Evolutionary conservation across 2,888 invertebrate species (phyloP).

Genomic region (Xanthorhoe spadicearia): DNA sequence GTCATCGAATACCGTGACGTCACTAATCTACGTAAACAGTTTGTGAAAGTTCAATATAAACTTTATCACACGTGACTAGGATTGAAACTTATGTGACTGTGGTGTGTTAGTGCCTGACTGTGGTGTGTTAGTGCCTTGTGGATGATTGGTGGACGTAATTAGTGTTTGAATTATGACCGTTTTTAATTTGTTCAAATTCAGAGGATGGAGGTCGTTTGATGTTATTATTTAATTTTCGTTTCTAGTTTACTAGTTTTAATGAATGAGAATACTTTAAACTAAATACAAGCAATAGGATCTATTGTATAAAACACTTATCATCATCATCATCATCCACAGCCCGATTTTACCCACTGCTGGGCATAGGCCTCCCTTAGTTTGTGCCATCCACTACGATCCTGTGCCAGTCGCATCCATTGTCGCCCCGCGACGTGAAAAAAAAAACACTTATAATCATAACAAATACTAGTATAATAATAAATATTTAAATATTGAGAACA

Average conservation of each 20-base stretch:
- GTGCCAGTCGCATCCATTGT: no score
- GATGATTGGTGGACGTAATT: slow-evolving; percentile 44
- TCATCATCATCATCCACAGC: no score
- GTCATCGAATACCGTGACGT: slow-evolving; percentile 44
- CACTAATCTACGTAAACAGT: slow-evolving; percentile 29
- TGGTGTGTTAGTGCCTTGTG: slow-evolving; percentile 41
- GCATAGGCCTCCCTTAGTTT: no score
- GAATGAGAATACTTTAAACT: background rate
- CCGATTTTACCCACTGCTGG: no score
- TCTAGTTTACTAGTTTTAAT: background rate
- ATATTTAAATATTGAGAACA: no score
- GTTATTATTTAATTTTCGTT: slow-evolving; percentile 1
- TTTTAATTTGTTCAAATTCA: slow-evolving; percentile 51
- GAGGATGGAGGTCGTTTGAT: slow-evolving; percentile 1
- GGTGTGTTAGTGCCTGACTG: slow-evolving; percentile 24
- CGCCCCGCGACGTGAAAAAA: no score
- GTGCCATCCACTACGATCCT: no score
- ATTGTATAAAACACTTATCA: background rate
- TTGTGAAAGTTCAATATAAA: slow-evolving; percentile 32
- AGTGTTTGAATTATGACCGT: slow-evolving; percentile 52
- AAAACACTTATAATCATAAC: no score
- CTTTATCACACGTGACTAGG: slow-evolving; percentile 20
- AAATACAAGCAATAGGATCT: background rate
- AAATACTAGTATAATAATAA: no score
- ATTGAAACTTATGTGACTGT: slow-evolving; percentile 21